Evolutionary conservation across 2,797 vertebrate genomes (phyloP).

Genomic region (Fringilla coelebs): DNA sequence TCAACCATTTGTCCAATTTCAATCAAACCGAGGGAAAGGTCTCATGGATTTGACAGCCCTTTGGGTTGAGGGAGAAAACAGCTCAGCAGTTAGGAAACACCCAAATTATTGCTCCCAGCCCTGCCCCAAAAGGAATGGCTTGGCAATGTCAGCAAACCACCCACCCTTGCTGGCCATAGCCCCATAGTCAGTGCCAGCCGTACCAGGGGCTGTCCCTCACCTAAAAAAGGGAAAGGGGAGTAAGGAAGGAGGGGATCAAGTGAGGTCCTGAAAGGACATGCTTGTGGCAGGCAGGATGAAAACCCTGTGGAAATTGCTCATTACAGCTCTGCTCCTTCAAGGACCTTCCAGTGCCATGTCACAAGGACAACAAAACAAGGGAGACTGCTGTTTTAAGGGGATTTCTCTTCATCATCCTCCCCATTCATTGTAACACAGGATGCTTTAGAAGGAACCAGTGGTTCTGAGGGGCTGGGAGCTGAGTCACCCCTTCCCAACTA

Average conservation of each 20-base stretch:
- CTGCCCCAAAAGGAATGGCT: neutral
- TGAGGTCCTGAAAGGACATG: neutral
- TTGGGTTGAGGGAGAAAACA: neutral
- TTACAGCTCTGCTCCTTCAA: neutral
- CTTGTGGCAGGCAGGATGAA: neutral
- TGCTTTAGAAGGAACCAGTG: neutral
- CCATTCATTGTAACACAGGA: fast-evolving
- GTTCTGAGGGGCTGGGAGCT: neutral
- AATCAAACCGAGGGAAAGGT: neutral
- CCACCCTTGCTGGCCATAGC: fast-evolving
- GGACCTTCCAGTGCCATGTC: neutral
- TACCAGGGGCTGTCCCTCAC: neutral
- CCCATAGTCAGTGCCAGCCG: neutral
- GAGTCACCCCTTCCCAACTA: neutral
- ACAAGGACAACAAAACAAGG: neutral
- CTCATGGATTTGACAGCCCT: neutral
- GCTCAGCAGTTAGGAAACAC: neutral
- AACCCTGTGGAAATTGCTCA: neutral
- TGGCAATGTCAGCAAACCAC: fast-evolving
- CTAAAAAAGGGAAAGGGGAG: neutral
- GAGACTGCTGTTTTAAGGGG: neutral
- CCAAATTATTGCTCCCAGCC: neutral
- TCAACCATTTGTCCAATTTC: conserved; percentile 31
- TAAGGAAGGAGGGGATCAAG: neutral
- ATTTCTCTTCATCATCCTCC: neutral